Evolutionary conservation across 2,797 vertebrate genomes (phyloP), one percentile per base, ranked within the genome.

Genomic region (Okamejei kenojei): DNA sequence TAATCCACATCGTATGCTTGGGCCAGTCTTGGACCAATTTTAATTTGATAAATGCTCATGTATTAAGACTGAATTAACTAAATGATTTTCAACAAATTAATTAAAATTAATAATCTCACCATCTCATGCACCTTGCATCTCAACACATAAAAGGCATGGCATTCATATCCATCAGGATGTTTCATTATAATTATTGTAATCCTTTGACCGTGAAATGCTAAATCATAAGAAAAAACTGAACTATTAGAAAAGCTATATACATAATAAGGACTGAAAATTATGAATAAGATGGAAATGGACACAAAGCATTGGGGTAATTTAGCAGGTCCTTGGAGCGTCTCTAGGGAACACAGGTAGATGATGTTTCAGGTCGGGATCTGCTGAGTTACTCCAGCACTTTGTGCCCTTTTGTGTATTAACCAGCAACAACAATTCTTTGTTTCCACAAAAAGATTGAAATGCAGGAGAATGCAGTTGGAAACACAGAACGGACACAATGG

Each of bases 181-280:
- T 35, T 82, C 45, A 10, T 82, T 10, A 82, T 58, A 58, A 82
- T 82, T 82, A 58, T 58, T 82, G 9, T 82, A 58, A 82, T 58
- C 45, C 80, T 54, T 82, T 82, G 21, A 23, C 8, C 8, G 58
- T 82, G 45, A 54, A 10, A 58, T 2, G 21, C 35, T 90, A 32
- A 90, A 8, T 17, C 1, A 32, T 90, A 90, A 68, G 32, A 35
- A 68, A 90, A 65, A 21, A 90, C n/a, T 68, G 61, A 45, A 90
- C 17, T 68, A 15, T 32, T 15, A 88, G 84, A 88, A 68, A 63
- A 88, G 58, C 13, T 7, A 88, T n/a, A 32, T 68, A 8, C 35
- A 29, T 68, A 35, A 90, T 90, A 32, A 90, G 86, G 61, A 65
- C 61, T 7, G 21, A n/a, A 90, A 82, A 82, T 82, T 58, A 82